Percentiles rank a stretch among this genome's conserved stretches.
These are phyloP conservation scores for Chrysina gloriosa DNA, from an alignment of 2,888 invertebrate species.

Conservation along the genomic window DNA sequence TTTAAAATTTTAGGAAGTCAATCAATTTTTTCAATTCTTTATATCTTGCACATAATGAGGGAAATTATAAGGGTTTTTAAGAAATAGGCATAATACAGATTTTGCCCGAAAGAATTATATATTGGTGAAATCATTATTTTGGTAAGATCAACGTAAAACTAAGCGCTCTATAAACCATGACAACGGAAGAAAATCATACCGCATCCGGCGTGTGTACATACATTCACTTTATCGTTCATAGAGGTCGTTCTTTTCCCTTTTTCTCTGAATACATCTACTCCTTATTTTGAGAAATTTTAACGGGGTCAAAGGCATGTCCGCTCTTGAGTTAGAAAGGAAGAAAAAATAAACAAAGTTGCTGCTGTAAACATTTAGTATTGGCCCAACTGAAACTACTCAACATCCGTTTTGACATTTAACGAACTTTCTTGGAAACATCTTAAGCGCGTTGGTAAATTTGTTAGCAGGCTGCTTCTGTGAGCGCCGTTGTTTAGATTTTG, in stretches of 20 bases:
- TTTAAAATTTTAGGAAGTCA: no score
- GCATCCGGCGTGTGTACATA: slow-evolving; percentile 7
- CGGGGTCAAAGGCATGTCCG: slow-evolving; percentile 6
- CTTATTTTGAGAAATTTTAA: slow-evolving; percentile 15
- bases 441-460: background rate
- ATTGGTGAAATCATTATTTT: slow-evolving; percentile 10
- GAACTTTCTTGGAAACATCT: slow-evolving; percentile 33
- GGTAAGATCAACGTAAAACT: slow-evolving; percentile 2
- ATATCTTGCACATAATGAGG: no score
- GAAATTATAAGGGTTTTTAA: no score
- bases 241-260: slow-evolving; percentile 11
- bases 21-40: no score
- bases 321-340: slow-evolving; percentile 5
- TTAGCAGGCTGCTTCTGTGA: background rate
- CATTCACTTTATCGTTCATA: slow-evolving; percentile 4
- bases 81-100: background rate
- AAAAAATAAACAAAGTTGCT: slow-evolving; percentile 29
- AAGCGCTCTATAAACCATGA: slow-evolving; percentile 13
- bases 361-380: slow-evolving; percentile 26
- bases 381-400: slow-evolving; percentile 25
- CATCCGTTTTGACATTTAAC: slow-evolving; percentile 36
- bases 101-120: slow-evolving; percentile 17
- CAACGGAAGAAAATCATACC: slow-evolving; percentile 25
- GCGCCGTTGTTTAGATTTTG: slow-evolving; percentile 10
- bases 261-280: background rate